A percentile compares a stretch with the other conserved stretches of the same genome.
phyloP scores from a whole-genome alignment of 2,888 invertebrate species.

The Himalopsyche kuldschensis region DNA sequence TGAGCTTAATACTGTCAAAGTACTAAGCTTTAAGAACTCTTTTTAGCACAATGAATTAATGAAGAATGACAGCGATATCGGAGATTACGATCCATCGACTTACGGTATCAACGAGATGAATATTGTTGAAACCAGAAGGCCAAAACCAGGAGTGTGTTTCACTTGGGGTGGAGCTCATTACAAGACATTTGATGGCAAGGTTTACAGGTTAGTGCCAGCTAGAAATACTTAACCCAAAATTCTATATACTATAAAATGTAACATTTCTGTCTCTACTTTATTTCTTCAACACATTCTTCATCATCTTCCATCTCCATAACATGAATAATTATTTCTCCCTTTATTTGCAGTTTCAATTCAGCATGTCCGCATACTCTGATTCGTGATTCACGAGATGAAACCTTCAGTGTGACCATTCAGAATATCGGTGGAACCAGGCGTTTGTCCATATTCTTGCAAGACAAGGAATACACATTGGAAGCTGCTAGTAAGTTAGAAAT shows the following conservation, averaged over 20 bases:
- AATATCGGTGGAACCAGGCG: slow-evolving; percentile 54
- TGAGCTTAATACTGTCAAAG: too few species aligned
- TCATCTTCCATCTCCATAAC: slow-evolving; percentile 12
- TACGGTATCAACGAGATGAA: neutral
- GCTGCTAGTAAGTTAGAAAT: slow-evolving; percentile 49
- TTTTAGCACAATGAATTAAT: neutral
- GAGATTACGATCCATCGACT: neutral
- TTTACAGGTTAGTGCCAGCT: slow-evolving; percentile 61
- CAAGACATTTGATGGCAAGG: slow-evolving; percentile 82
- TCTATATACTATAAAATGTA: neutral
- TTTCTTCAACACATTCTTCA: neutral
- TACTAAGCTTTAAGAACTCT: neutral
- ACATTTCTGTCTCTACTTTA: neutral
- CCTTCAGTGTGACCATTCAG: slow-evolving; percentile 68
- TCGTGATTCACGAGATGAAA: slow-evolving; percentile 69
- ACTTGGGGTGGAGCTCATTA: slow-evolving; percentile 82
- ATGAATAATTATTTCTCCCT: too few species aligned
- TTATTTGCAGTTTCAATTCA: slow-evolving; percentile 67
- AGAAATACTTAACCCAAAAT: neutral
- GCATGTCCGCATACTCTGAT: slow-evolving; percentile 75
- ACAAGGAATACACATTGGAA: slow-evolving; percentile 66
- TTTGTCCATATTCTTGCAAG: slow-evolving; percentile 69
- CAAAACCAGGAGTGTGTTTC: slow-evolving; percentile 71
- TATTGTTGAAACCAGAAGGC: slow-evolving; percentile 45
- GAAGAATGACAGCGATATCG: slow-evolving; percentile 10